Percentiles rank a stretch among this genome's conserved stretches.
Evolutionary conservation across 2,797 vertebrate species (phyloP).

Genomic region (Gallinago nigripennis): DNA sequence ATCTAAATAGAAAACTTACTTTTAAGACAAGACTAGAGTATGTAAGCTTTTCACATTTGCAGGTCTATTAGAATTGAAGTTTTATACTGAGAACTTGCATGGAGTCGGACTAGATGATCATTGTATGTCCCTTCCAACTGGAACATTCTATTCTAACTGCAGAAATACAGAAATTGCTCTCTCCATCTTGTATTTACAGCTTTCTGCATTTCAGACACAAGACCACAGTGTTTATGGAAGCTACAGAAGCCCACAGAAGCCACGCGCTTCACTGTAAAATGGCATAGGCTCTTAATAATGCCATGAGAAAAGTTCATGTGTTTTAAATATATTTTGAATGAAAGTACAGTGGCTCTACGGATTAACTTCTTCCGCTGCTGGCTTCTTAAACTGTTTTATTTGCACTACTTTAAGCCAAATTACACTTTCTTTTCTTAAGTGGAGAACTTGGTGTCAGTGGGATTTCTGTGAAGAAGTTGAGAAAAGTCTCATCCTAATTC

Average conservation of each 20-base stretch:
- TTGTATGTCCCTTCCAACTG: neutral
- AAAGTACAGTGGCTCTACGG: neutral
- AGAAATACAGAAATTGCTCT: neutral
- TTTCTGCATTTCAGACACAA: neutral
- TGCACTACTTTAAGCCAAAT: neutral
- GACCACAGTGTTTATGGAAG: neutral
- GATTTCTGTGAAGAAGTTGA: neutral
- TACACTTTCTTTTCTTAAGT: neutral
- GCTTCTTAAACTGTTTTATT: neutral
- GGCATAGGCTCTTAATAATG: neutral
- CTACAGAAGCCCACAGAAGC: neutral
- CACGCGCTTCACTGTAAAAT: neutral
- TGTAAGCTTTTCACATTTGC: neutral
- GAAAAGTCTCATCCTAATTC: neutral
- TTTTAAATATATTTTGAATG: neutral
- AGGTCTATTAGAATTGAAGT: neutral
- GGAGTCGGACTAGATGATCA: neutral
- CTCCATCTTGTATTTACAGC: neutral
- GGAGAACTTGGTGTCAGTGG: neutral
- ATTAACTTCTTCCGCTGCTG: neutral
- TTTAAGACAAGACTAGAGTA: neutral
- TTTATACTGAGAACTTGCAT: neutral
- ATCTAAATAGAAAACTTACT: neutral
- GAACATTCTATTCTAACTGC: neutral
- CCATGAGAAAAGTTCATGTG: neutral